Conservation (phyloP, 92 coral and sea anemone genomes). For the Umimayanthus kanabou region DNA sequence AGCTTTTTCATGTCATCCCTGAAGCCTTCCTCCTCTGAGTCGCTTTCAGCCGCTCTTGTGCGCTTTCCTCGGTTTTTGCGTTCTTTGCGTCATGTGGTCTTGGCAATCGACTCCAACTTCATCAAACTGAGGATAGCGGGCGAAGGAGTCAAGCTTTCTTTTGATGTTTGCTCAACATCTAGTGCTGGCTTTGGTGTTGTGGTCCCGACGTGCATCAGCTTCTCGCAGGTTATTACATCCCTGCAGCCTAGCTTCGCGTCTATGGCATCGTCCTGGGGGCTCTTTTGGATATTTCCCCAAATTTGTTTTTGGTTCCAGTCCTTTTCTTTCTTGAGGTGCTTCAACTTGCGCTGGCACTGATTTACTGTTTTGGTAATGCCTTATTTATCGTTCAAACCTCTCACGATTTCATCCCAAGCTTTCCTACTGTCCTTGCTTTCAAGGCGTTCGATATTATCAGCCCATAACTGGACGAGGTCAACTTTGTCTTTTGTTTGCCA, state of each 20-base stretch:
- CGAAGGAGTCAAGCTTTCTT: no score
- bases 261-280: conserved; percentile 61
- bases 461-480: conserved; percentile 50
- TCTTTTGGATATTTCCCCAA: conserved; percentile 8
- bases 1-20: conserved; percentile 59
- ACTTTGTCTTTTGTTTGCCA: conserved; percentile 54
- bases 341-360: conserved; percentile 57
- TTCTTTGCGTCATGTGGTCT: no score
- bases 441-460: conserved; percentile 50
- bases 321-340: conserved; percentile 58
- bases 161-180: no score
- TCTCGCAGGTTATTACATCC: conserved; percentile 60
- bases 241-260: conserved; percentile 52
- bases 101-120: no score
- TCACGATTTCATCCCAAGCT: conserved; percentile 53
- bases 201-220: conserved; percentile 50
- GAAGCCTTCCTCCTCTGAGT: conserved; percentile 58
- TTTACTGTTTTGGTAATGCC: conserved; percentile 45
- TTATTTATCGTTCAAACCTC: conserved; percentile 51
- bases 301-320: conserved; percentile 32
- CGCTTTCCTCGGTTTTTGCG: no score
- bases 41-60: no score
- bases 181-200: no score
- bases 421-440: conserved; percentile 61
- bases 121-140: no score